A percentile compares a stretch with the other conserved stretches of the same genome.
Evolutionary conservation across 2,113 vertebrate species (phyloP).

Genomic region (Callocephalon fimbriatum): DNA sequence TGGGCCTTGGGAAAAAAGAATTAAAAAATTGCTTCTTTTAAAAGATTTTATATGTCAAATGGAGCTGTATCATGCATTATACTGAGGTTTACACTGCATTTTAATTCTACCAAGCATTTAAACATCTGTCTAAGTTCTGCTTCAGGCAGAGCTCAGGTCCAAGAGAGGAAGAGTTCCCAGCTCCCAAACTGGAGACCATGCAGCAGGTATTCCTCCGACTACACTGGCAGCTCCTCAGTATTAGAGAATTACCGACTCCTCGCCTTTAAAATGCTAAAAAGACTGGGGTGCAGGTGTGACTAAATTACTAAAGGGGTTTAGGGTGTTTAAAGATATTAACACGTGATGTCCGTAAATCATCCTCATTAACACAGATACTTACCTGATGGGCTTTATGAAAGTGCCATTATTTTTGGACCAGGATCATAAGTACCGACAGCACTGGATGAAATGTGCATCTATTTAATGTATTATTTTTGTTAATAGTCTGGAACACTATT

Average conservation of each 20-base stretch:
- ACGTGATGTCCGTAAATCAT: background rate
- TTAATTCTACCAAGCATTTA: background rate
- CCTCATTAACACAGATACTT: background rate
- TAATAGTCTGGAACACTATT: background rate
- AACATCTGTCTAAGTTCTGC: background rate
- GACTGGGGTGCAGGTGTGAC: background rate
- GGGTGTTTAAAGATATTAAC: background rate
- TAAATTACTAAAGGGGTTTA: background rate
- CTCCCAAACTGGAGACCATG: background rate
- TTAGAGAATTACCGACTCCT: background rate
- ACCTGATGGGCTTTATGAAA: background rate
- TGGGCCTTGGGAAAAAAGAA: background rate
- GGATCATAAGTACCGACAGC: background rate
- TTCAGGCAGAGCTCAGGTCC: background rate
- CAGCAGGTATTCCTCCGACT: background rate
- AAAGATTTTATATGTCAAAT: background rate
- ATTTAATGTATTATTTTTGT: background rate
- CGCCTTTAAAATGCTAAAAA: background rate
- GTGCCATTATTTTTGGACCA: background rate
- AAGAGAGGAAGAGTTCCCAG: background rate
- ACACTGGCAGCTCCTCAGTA: accelerated
- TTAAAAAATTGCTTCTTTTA: background rate
- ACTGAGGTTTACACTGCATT: background rate
- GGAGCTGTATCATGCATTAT: background rate
- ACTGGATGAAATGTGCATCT: background rate